A percentile compares a stretch with the other conserved stretches of the same genome.
Conservation (phyloP, 2,888 invertebrate species). For the Volucella inflata region DNA sequence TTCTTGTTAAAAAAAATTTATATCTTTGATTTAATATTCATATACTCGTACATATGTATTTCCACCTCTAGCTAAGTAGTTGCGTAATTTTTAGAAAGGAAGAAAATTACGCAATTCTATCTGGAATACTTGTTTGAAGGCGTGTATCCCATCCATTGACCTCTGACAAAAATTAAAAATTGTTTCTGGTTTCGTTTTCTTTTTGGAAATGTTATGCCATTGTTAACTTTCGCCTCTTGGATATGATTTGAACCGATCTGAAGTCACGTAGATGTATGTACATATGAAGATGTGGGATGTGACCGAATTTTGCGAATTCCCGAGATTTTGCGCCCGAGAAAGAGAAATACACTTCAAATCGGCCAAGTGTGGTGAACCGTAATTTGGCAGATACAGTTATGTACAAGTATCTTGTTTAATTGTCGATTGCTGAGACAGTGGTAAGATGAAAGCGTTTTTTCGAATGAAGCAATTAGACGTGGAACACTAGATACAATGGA, state of each 20-base stretch:
- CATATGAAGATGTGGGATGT: background rate
- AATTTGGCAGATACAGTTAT: conserved; percentile 16
- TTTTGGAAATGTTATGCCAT: background rate
- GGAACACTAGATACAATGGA: background rate
- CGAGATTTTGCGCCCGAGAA: conserved; percentile 24
- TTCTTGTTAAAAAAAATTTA: conserved; percentile 47
- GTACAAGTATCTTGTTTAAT: background rate
- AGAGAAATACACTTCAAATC: conserved; percentile 2
- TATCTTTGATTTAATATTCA: too few species aligned
- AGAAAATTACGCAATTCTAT: background rate
- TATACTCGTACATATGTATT: too few species aligned
- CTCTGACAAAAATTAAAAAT: background rate
- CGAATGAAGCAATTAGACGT: conserved; percentile 5
- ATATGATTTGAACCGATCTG: conserved; percentile 10
- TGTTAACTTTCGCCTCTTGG: conserved; percentile 33
- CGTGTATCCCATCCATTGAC: conserved; percentile 4
- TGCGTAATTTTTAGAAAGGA: background rate
- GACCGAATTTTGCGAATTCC: conserved; percentile 5
- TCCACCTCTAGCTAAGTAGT: background rate
- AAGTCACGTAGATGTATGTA: background rate
- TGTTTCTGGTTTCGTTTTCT: background rate
- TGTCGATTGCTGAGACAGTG: background rate
- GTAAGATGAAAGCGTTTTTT: background rate
- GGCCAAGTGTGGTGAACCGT: background rate
- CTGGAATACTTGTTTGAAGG: background rate